A percentile compares a stretch with the other conserved stretches of the same genome.
These are phyloP conservation scores for Mesembrinibis cayennensis DNA, from an alignment of 2,113 vertebrate species.

Conservation along the genomic window DNA sequence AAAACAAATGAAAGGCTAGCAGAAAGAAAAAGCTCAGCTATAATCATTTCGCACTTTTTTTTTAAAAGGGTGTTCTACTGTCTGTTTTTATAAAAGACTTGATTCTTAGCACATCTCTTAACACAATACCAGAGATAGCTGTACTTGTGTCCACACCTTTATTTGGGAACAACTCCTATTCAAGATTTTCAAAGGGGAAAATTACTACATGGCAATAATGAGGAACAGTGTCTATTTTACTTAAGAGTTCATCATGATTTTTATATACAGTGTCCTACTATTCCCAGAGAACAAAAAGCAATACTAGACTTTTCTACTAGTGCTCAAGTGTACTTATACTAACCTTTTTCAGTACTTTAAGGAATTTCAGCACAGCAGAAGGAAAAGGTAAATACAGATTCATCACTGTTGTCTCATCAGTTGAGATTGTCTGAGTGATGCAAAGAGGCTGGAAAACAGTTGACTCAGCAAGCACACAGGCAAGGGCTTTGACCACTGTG, in stretches of 20 bases:
- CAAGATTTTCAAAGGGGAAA: background rate
- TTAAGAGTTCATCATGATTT: background rate
- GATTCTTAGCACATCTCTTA: background rate
- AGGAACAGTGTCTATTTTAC: background rate
- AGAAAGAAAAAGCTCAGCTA: background rate
- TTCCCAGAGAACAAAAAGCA: background rate
- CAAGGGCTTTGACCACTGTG: background rate
- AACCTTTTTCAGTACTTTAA: background rate
- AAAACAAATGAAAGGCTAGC: background rate
- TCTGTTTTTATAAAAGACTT: background rate
- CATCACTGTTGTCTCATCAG: background rate
- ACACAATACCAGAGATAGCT: background rate
- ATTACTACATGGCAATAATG: background rate
- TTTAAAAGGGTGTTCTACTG: background rate
- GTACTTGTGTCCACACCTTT: background rate
- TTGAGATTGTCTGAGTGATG: background rate
- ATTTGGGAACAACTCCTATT: background rate
- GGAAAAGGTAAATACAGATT: background rate
- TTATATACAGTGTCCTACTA: background rate
- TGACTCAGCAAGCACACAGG: background rate
- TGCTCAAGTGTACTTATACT: background rate
- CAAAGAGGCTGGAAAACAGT: background rate
- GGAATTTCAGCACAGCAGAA: background rate
- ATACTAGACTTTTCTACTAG: background rate
- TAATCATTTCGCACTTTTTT: background rate